Conservation (phyloP, 2,888 invertebrate species). For the Polietes domitor region DNA sequence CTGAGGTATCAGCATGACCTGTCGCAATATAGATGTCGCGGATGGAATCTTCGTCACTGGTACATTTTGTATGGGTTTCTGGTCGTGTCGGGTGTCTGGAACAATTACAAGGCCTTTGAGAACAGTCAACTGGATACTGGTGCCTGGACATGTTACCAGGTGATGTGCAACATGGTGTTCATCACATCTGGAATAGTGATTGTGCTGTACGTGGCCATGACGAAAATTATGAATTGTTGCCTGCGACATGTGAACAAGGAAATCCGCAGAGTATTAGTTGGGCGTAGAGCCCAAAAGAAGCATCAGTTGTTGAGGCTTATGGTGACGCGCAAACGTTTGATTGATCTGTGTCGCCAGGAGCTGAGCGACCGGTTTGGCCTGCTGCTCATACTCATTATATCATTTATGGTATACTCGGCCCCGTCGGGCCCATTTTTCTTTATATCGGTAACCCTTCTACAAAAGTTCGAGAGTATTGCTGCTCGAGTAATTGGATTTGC, state of each 20-base stretch:
- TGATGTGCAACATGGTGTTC: constrained; percentile 62
- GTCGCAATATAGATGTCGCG: constrained; percentile 46
- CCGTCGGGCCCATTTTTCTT: constrained; percentile 71
- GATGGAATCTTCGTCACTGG: constrained; percentile 43
- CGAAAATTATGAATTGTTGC: constrained; percentile 19
- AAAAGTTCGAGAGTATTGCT: background rate
- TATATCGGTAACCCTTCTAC: constrained; percentile 67
- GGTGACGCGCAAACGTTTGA: constrained; percentile 67
- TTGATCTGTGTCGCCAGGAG: constrained; percentile 69
- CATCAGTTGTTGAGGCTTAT: constrained; percentile 32
- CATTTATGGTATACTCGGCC: constrained; percentile 65
- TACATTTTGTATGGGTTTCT: constrained; percentile 63
- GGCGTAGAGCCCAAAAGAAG: background rate
- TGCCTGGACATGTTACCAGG: constrained; percentile 38
- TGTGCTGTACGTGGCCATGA: constrained; percentile 68
- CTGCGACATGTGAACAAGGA: constrained; percentile 14
- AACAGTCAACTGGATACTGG: background rate
- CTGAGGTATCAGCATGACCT: constrained; percentile 64
- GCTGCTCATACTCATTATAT: constrained; percentile 67
- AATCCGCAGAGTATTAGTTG: background rate
- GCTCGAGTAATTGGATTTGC: background rate
- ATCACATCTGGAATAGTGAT: constrained; percentile 69
- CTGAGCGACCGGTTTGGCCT: constrained; percentile 71
- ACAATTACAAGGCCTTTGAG: constrained; percentile 10
- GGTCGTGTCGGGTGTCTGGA: background rate